A percentile compares a stretch with the other conserved stretches of the same genome.
Evolutionary conservation across 2,113 vertebrate genomes (phyloP).

Genomic region (Panthera tigris): DNA sequence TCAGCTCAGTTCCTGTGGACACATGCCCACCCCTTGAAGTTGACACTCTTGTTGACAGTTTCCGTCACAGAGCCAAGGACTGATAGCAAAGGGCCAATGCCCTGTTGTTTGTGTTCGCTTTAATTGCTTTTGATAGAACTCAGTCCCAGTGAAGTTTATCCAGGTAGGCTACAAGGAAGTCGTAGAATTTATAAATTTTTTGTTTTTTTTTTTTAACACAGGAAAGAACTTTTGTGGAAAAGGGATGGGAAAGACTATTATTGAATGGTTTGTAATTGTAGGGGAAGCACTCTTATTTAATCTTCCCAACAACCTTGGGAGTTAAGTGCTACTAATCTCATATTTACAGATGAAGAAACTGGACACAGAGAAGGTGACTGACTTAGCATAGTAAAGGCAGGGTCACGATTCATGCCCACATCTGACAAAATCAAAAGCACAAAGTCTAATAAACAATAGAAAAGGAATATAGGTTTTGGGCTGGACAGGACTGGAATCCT

Average conservation of each 20-base stretch:
- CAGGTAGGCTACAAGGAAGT: background rate
- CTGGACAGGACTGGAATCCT: background rate
- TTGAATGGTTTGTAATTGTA: background rate
- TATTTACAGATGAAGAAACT: conserved; percentile 9
- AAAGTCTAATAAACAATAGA: background rate
- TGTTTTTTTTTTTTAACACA: background rate
- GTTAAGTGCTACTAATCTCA: background rate
- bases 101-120: conserved; percentile 40
- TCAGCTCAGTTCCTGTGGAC: conserved; percentile 76
- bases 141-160: background rate
- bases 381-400: background rate
- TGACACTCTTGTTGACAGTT: conserved; percentile 78
- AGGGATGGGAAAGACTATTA: background rate
- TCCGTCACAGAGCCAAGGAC: conserved; percentile 19
- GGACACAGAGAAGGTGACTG: background rate
- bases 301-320: background rate
- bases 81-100: background rate
- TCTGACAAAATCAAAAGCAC: background rate
- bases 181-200: background rate
- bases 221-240: background rate
- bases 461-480: background rate
- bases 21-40: conserved; percentile 77
- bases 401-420: background rate
- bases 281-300: background rate
- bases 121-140: conserved; percentile 29